These are phyloP conservation scores for Nibea coibor DNA, from an alignment of 2,113 vertebrate genomes.

Conservation along the genomic window DNA sequence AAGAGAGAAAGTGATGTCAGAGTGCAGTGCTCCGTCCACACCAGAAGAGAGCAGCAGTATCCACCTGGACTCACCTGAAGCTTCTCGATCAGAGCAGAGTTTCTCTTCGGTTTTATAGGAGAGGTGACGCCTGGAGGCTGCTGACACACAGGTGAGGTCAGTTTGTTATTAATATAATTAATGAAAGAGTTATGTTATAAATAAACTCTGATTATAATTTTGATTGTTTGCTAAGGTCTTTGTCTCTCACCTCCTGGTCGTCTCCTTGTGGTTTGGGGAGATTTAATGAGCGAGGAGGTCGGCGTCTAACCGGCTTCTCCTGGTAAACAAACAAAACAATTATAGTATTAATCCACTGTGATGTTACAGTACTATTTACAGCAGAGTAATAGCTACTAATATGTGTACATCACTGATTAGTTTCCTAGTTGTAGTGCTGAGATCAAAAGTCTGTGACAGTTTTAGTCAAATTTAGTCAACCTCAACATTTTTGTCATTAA, in stretches of 20 bases:
- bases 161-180: too few relatives aligned
- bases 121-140: constrained; percentile 46
- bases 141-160: constrained; percentile 22
- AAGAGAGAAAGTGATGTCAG: background rate
- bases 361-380: background rate
- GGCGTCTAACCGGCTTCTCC: constrained; percentile 66
- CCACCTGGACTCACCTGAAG: constrained; percentile 77
- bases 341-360: background rate
- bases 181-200: too few relatives aligned
- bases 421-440: too few relatives aligned
- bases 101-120: constrained; percentile 74
- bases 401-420: too few relatives aligned
- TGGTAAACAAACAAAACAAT: constrained; percentile 23
- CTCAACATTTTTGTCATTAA: too few relatives aligned
- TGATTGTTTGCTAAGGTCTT: background rate
- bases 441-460: background rate
- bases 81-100: constrained; percentile 84
- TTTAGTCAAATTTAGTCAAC: background rate
- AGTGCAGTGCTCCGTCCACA: accelerated
- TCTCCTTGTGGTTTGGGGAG: constrained; percentile 38
- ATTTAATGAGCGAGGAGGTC: constrained; percentile 64
- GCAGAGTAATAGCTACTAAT: too few relatives aligned
- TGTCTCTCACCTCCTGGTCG: constrained; percentile 9
- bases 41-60: constrained; percentile 20
- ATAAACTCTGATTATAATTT: too few relatives aligned